Conservation (phyloP, 2,113 vertebrate species). For the Podarcis raffonei region DNA sequence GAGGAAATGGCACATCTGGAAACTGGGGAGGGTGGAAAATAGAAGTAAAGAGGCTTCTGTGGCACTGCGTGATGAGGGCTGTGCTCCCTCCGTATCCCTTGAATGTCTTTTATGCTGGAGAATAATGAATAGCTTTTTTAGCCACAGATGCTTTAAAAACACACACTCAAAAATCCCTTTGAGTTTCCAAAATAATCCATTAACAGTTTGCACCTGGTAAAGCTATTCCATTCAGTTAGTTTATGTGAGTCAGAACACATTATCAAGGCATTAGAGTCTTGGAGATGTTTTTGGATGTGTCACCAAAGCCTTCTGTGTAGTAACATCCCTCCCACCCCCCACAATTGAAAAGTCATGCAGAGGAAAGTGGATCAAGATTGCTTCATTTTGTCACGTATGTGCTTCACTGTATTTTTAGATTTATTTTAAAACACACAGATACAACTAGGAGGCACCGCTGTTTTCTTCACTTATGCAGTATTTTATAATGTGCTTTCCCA, state of each 20-base stretch:
- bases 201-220: rapidly evolving
- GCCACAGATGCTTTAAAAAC: background rate
- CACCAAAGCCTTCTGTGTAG: background rate
- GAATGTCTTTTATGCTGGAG: conserved; percentile 26
- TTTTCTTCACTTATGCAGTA: too few species aligned
- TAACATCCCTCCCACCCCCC: background rate
- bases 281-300: conserved; percentile 13
- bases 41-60: background rate
- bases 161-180: background rate
- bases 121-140: conserved; percentile 21
- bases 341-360: background rate
- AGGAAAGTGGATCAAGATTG: conserved; percentile 46
- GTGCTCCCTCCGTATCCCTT: conserved; percentile 11
- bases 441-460: background rate
- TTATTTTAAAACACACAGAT: background rate
- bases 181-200: conserved; percentile 6
- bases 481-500: background rate
- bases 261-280: conserved; percentile 16
- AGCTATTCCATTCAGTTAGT: background rate
- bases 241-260: conserved; percentile 10
- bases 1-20: conserved; percentile 4
- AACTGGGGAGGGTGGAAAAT: background rate
- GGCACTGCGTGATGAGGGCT: background rate
- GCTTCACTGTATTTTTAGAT: conserved; percentile 14
- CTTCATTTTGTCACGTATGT: conserved; percentile 26